Evolutionary conservation across 2,797 vertebrate species (phyloP).

Genomic region (Parauchenoglanis punctatus): DNA sequence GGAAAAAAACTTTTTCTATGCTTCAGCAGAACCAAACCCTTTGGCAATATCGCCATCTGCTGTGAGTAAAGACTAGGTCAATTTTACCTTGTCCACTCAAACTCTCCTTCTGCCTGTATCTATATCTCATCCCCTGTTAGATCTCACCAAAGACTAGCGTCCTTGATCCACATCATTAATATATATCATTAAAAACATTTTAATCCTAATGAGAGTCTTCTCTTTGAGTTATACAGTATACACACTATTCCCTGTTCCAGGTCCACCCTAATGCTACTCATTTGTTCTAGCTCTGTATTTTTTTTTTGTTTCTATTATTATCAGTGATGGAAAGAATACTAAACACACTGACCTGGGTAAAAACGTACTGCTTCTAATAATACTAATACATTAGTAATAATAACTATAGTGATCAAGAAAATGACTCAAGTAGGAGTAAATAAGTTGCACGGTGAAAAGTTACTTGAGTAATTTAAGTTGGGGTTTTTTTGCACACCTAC

Average conservation of each 20-base stretch:
- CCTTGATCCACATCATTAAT: not conserved
- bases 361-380: too few species aligned
- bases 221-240: not conserved
- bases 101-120: too few species aligned
- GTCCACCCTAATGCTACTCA: not conserved
- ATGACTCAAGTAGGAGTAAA: too few species aligned
- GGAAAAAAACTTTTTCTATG: not conserved
- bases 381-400: too few species aligned
- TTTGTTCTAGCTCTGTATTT: not conserved
- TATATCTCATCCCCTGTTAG: not conserved
- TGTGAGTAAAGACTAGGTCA: conserved; percentile 11
- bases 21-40: conserved; percentile 6
- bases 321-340: too few species aligned
- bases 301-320: not conserved
- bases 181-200: not conserved
- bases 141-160: not conserved
- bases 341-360: too few species aligned
- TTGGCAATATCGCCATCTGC: conserved; percentile 46
- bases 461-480: too few species aligned
- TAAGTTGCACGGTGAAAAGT: too few species aligned
- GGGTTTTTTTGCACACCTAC: too few species aligned
- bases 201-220: not conserved
- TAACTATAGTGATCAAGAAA: too few species aligned
- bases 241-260: not conserved
- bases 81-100: not conserved